These are phyloP conservation scores for Neodiprion virginianus DNA, from an alignment of 1,140 invertebrate genomes.

Conservation along the genomic window DNA sequence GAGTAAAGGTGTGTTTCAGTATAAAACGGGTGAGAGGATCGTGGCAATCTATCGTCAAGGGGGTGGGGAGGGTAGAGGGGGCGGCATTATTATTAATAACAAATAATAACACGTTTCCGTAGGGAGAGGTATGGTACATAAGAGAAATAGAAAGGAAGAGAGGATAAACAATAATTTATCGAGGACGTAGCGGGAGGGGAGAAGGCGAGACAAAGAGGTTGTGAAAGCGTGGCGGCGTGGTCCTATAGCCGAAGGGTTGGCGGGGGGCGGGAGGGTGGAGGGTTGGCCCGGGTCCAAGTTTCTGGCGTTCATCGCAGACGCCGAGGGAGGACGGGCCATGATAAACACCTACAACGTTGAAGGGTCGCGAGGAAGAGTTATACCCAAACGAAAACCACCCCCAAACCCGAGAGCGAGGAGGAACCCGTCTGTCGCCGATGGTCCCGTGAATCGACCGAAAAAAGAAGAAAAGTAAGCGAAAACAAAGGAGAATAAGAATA, in stretches of 20 bases:
- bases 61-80: background rate
- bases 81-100: background rate
- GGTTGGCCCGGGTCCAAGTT: background rate
- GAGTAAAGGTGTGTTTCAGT: no score
- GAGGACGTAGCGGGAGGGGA: background rate
- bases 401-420: background rate
- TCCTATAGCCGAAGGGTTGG: no score
- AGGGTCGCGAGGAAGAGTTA: conserved; percentile 4
- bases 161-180: conserved; percentile 8
- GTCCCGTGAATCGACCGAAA: conserved; percentile 2
- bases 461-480: background rate
- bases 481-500: background rate
- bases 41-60: no score
- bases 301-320: conserved; percentile 1
- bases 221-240: no score
- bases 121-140: background rate
- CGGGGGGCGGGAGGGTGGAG: background rate
- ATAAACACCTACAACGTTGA: background rate
- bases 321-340: background rate
- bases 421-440: background rate
- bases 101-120: background rate
- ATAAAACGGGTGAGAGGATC: no score
- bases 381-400: background rate
- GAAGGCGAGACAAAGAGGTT: no score
- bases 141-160: background rate